A percentile compares a stretch with the other conserved stretches of the same genome.
Evolutionary conservation across 2,888 invertebrate species (phyloP).

Genomic region (Meloe dianella): DNA sequence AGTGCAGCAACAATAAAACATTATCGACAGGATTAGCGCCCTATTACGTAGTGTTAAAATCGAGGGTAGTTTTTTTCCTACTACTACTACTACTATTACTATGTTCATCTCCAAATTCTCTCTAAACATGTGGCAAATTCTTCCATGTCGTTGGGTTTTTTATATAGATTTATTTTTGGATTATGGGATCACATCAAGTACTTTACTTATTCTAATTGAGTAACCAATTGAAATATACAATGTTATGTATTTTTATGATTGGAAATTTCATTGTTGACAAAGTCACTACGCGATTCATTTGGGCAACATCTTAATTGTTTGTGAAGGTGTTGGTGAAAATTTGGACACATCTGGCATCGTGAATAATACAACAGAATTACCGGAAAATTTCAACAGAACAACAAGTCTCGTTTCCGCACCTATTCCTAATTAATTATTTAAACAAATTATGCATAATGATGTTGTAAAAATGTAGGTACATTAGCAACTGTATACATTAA

Average conservation of each 20-base stretch:
- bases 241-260: too few species aligned
- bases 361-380: conserved; percentile 24
- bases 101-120: conserved; percentile 1
- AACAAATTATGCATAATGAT: conserved; percentile 25
- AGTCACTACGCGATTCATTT: neutral
- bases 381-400: conserved; percentile 12
- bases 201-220: conserved; percentile 26
- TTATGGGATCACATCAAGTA: conserved; percentile 42
- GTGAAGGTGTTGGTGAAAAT: conserved; percentile 20
- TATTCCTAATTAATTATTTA: conserved; percentile 25
- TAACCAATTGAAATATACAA: neutral
- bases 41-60: conserved; percentile 33
- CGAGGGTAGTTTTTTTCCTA: conserved; percentile 18
- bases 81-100: too few species aligned
- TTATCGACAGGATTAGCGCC: conserved; percentile 51
- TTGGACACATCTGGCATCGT: conserved; percentile 28
- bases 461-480: conserved; percentile 27
- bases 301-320: conserved; percentile 24
- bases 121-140: conserved; percentile 56
- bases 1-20: conserved; percentile 48
- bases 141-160: conserved; percentile 53
- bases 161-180: conserved; percentile 48
- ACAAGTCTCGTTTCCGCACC: neutral
- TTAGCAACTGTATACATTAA: conserved; percentile 24
- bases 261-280: neutral